Percentiles rank a stretch among this genome's conserved stretches.
These are phyloP conservation scores for Dascillus cervinus DNA, from an alignment of 2,888 invertebrate species.

Conservation along the genomic window DNA sequence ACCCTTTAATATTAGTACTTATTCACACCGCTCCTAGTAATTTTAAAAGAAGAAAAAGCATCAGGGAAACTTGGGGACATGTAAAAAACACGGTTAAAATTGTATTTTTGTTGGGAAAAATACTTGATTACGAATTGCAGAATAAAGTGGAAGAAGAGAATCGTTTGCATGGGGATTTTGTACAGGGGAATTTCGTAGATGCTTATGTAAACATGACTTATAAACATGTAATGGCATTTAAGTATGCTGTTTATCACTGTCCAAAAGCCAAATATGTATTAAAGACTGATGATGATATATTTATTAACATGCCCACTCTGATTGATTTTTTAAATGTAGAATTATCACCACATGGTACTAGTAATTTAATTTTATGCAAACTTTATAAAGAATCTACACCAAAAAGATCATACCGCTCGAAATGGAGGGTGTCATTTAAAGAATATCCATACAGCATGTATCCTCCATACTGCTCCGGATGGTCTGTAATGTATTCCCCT, in stretches of 20 bases:
- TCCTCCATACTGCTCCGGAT: constrained; percentile 70
- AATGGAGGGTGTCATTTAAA: constrained; percentile 65
- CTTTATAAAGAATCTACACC: constrained; percentile 42
- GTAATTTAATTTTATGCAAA: constrained; percentile 57
- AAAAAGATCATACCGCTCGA: constrained; percentile 58
- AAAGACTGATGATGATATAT: constrained; percentile 72
- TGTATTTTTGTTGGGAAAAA: constrained; percentile 60
- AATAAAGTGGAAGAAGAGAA: constrained; percentile 47
- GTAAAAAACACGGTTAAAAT: constrained; percentile 48
- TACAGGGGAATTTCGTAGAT: constrained; percentile 71
- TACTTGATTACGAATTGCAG: constrained; percentile 35
- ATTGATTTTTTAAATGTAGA: constrained; percentile 50
- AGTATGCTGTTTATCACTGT: constrained; percentile 69
- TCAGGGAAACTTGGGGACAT: constrained; percentile 69
- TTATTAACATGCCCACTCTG: constrained; percentile 60
- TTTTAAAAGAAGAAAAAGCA: constrained; percentile 53
- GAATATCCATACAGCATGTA: constrained; percentile 59
- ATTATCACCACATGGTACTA: constrained; percentile 53
- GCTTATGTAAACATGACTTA: constrained; percentile 76
- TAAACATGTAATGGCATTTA: constrained; percentile 75
- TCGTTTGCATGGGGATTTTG: constrained; percentile 53
- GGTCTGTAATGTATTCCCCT: constrained; percentile 52
- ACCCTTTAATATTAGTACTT: constrained; percentile 48
- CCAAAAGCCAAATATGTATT: constrained; percentile 55
- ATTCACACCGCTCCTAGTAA: constrained; percentile 64